Base-by-base conservation (phyloP, 2,888 invertebrate genomes). In the Nemotelus nigrinus region DNA sequence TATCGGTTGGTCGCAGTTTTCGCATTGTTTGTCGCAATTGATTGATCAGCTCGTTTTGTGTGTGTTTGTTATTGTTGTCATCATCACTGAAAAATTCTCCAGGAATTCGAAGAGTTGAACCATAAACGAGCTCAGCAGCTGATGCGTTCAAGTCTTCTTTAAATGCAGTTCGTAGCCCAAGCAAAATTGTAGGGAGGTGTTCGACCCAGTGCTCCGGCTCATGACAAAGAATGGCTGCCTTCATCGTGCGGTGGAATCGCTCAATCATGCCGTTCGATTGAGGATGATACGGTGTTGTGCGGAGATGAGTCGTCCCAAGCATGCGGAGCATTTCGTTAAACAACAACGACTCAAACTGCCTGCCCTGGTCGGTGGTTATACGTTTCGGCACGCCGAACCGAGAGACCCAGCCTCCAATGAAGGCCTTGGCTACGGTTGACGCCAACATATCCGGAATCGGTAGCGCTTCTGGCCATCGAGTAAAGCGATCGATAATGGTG, bases 21-120 rank as follows among this genome's bases (percentile, higher is more conserved):
- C 53, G 7, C 53, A 53, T 53, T 1, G 53, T 10, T 53, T 53
- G 8, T 7, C 2, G 53, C 2, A 53, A n/a, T n/a, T 53, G 53
- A 2, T 7, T 2, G 53, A 53, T 53, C 8, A 53, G 53, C n/a
- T 53, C 53, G 2, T 53, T 53, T 53, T 53, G 53, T n/a, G n/a
- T n/a, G n/a, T n/a, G n/a, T n/a, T n/a, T n/a, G n/a, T n/a, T n/a
- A 10, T n/a, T 7, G n/a, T 2, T 53, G 8, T 7, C 53, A n/a
- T 53, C 53, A n/a, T 63, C 63, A 1, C 41, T n/a, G 41, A 63
- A 63, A 2, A 63, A 63, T 63, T 63, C 63, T n/a, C 63, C 63
- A n/a, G 63, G 63, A n/a, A 63, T 2, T 41, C 63, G 63, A 39
- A 63, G 41, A 2, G 63, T 39, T 7, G 63, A 63, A 39, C 63